phyloP scores from a whole-genome alignment of 1,140 invertebrate species.

The Anoplolepis gracilipes region DNA sequence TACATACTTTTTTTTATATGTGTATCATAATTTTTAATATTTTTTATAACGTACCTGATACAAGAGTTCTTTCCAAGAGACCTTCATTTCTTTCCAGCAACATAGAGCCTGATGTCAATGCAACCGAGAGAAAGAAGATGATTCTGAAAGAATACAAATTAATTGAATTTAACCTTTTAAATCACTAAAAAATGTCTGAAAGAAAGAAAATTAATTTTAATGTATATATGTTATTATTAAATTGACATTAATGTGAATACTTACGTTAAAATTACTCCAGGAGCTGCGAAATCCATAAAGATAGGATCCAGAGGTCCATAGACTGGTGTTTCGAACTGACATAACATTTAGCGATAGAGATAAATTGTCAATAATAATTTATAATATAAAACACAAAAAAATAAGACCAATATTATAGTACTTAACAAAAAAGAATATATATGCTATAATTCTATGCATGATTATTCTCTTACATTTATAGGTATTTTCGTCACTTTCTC shows the following conservation, averaged over 20 bases:
- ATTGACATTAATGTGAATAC: conserved; percentile 71
- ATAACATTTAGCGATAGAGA: neutral
- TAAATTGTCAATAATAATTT: conserved; percentile 20
- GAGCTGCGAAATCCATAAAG: conserved; percentile 97
- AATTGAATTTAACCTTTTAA: neutral
- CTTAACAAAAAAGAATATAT: neutral
- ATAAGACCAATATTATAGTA: neutral
- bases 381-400: neutral
- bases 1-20: neutral
- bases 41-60: conserved; percentile 88
- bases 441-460: neutral
- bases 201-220: neutral
- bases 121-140: conserved; percentile 97
- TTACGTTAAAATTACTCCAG: conserved; percentile 96
- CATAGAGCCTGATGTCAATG: conserved; percentile 95
- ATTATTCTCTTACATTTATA: conserved; percentile 86
- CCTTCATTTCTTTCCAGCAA: conserved; percentile 96
- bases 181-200: neutral
- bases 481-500: conserved; percentile 90
- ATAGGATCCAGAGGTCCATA: conserved; percentile 94
- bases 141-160: conserved; percentile 89
- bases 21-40: neutral
- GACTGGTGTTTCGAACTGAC: conserved; percentile 92
- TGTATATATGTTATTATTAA: neutral
- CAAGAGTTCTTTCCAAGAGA: conserved; percentile 94